Conservation (phyloP, 1,140 invertebrate species). For the Chymomyza costata region DNA sequence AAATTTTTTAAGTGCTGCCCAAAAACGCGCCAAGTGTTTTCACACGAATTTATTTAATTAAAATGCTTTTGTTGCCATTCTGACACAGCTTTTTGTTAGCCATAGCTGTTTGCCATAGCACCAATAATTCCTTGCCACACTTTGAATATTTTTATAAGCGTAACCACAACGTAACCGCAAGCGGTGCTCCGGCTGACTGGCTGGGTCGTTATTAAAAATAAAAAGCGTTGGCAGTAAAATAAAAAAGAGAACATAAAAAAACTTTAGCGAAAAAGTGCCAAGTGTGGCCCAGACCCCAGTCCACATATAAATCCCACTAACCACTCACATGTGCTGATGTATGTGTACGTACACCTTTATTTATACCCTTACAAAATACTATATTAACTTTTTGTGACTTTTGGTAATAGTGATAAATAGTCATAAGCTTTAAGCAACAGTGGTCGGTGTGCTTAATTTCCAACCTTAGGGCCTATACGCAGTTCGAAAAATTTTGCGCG, state of each 20-base stretch:
- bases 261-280: conserved; percentile 25
- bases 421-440: too few species aligned
- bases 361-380: too few species aligned
- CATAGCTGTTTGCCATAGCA: conserved; percentile 1
- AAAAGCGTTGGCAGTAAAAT: too few species aligned
- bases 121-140: conserved; percentile 14
- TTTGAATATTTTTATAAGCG: conserved; percentile 27
- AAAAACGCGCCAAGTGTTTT: conserved; percentile 43
- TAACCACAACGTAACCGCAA: conserved; percentile 24
- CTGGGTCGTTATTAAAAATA: conserved; percentile 65
- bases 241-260: conserved; percentile 25
- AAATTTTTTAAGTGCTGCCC: conserved; percentile 32
- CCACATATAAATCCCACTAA: not conserved
- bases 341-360: too few species aligned
- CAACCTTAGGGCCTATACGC: too few species aligned
- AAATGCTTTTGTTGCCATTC: conserved; percentile 32
- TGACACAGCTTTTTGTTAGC: not conserved
- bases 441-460: too few species aligned
- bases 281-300: conserved; percentile 6
- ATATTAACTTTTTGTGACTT: too few species aligned
- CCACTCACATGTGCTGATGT: too few species aligned
- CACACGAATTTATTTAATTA: conserved; percentile 66
- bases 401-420: too few species aligned
- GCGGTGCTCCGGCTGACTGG: conserved; percentile 56
- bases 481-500: too few species aligned